A percentile compares a stretch with the other conserved stretches of the same genome.
phyloP scores from a whole-genome alignment of 2,797 vertebrate genomes.

The Xiphophorus birchmanni region DNA sequence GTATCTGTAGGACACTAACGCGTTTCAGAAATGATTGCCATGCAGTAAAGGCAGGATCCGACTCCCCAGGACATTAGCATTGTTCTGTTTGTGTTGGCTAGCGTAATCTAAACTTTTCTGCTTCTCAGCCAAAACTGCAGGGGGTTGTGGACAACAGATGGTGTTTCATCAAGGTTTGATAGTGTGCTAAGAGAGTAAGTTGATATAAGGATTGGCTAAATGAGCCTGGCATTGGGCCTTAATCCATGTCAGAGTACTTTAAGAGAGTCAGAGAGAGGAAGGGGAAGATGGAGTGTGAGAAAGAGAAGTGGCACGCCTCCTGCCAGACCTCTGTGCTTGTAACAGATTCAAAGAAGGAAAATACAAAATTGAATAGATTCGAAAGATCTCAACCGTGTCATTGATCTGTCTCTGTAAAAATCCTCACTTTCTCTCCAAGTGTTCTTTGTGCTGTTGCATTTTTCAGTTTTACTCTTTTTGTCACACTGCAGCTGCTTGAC shows the following conservation, averaged over 20 bases:
- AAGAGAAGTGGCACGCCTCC: conserved; percentile 20
- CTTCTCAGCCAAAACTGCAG: conserved; percentile 14
- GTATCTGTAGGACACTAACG: conserved; percentile 22
- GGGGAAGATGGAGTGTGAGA: conserved; percentile 12
- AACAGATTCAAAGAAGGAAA: neutral
- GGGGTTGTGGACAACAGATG: conserved; percentile 5
- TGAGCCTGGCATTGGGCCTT: conserved; percentile 43
- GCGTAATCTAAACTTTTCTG: conserved; percentile 25
- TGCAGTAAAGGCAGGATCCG: conserved; percentile 23
- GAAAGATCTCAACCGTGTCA: conserved; percentile 8
- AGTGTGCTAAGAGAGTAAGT: conserved; percentile 22
- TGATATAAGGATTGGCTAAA: conserved; percentile 39
- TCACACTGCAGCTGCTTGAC: neutral
- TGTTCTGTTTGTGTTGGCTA: conserved; percentile 42
- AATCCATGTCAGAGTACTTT: conserved; percentile 53
- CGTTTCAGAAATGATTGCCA: conserved; percentile 42
- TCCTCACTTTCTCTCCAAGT: neutral
- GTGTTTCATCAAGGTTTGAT: conserved; percentile 40
- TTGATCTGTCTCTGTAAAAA: neutral
- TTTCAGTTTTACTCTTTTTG: neutral
- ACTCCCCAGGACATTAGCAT: conserved; percentile 23
- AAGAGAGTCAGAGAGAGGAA: conserved; percentile 46
- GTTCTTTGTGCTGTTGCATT: neutral
- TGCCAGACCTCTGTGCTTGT: conserved; percentile 16
- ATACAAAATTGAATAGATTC: neutral